Conservation (phyloP, 2,113 vertebrate species). For the Zosterops pallidus region DNA sequence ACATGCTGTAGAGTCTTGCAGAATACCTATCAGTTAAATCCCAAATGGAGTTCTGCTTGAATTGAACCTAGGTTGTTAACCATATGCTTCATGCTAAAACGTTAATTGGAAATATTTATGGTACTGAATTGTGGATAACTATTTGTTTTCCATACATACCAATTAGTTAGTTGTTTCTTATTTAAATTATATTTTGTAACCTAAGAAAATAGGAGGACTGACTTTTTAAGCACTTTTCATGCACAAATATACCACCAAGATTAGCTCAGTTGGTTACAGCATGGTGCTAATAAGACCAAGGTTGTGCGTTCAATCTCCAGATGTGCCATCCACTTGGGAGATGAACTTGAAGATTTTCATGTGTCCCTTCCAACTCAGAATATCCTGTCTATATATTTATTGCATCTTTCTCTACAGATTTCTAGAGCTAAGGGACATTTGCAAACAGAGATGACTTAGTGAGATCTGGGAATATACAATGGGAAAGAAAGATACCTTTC, state of each 20-base stretch:
- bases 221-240: not conserved
- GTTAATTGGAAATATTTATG: constrained; percentile 62
- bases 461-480: not conserved
- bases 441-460: not conserved
- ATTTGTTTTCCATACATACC: constrained; percentile 4
- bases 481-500: not conserved
- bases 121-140: not conserved
- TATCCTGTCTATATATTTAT: not conserved
- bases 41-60: constrained; percentile 62
- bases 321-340: not conserved
- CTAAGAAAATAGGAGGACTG: not conserved
- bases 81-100: constrained; percentile 57
- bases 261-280: not conserved
- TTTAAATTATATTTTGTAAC: not conserved
- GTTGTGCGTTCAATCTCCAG: not conserved
- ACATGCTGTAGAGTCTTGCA: constrained; percentile 36
- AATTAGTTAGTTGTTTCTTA: not conserved
- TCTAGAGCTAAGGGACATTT: not conserved
- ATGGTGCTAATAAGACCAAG: not conserved
- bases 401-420: not conserved
- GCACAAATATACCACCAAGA: not conserved
- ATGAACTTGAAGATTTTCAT: not conserved
- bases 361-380: not conserved
- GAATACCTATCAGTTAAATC: constrained; percentile 66
- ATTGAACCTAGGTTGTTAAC: constrained; percentile 43